phyloP scores from a whole-genome alignment of 1,140 invertebrate species.

The Leptinotarsa undecemlineata region DNA sequence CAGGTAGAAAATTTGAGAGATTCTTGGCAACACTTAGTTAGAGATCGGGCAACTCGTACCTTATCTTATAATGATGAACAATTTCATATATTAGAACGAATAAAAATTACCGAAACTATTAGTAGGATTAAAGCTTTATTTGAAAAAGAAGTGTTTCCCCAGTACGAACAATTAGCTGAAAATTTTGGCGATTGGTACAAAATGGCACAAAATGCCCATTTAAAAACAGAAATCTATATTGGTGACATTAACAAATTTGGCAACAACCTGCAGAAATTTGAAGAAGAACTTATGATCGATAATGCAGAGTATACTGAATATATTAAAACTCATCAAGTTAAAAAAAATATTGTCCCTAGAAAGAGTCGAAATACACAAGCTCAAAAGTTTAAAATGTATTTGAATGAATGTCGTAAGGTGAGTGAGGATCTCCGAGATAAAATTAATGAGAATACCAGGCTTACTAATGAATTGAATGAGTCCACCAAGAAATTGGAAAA shows the following conservation, averaged over 20 bases:
- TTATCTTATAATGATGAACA: slow-evolving; percentile 92
- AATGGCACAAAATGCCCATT: slow-evolving; percentile 77
- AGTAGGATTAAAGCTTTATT: slow-evolving; percentile 68
- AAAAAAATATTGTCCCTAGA: slow-evolving; percentile 25
- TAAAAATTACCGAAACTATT: slow-evolving; percentile 72
- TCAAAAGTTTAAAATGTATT: slow-evolving; percentile 36
- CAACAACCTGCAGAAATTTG: slow-evolving; percentile 47
- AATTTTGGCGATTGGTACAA: slow-evolving; percentile 83
- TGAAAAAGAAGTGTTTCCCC: slow-evolving; percentile 66
- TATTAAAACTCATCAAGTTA: slow-evolving; percentile 28
- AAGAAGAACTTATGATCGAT: slow-evolving; percentile 45
- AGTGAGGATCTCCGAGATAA: slow-evolving; percentile 36
- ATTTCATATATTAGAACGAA: slow-evolving; percentile 87
- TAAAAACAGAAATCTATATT: slow-evolving; percentile 75
- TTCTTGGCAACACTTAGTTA: slow-evolving; percentile 88
- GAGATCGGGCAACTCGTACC: slow-evolving; percentile 81
- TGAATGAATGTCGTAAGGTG: slow-evolving; percentile 39
- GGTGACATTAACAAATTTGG: slow-evolving; percentile 64
- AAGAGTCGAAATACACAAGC: slow-evolving; percentile 35
- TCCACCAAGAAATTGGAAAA: slow-evolving; percentile 33
- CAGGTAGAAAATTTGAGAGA: slow-evolving; percentile 80
- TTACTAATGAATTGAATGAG: slow-evolving; percentile 36
- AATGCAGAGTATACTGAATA: slow-evolving; percentile 42
- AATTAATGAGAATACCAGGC: slow-evolving; percentile 35
- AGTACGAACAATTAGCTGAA: slow-evolving; percentile 70